These are phyloP conservation scores for Macquaria australasica DNA, from an alignment of 2,113 vertebrate genomes.

Conservation along the genomic window DNA sequence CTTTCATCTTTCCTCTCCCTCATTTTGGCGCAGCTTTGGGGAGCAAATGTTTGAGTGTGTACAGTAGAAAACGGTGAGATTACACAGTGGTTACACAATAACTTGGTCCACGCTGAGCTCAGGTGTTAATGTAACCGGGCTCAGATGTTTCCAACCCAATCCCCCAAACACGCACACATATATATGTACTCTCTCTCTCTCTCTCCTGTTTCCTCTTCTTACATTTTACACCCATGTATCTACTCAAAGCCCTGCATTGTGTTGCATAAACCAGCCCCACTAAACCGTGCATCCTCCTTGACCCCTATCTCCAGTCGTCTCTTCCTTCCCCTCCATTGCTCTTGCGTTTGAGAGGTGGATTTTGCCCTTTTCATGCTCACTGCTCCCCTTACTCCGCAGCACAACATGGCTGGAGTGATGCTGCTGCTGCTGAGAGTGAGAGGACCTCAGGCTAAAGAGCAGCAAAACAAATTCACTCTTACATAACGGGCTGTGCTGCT, in stretches of 20 bases:
- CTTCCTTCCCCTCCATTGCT: conserved; percentile 35
- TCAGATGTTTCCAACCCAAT: conserved; percentile 37
- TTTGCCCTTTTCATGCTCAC: conserved; percentile 72
- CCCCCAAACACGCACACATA: background rate
- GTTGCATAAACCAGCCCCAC: conserved; percentile 39
- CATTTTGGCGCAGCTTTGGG: background rate
- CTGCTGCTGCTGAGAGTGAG: conserved; percentile 52
- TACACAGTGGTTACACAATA: conserved; percentile 42
- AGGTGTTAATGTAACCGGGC: conserved; percentile 40
- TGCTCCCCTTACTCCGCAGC: conserved; percentile 42
- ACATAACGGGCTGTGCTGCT: conserved; percentile 65
- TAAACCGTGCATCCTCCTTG: background rate
- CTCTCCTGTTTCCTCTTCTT: conserved; percentile 2
- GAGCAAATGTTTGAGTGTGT: background rate
- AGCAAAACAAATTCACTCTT: conserved; percentile 76
- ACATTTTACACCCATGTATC: background rate
- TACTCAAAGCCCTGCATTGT: background rate
- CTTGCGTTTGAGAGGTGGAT: conserved; percentile 16
- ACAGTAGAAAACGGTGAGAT: conserved; percentile 24
- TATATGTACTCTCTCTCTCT: background rate
- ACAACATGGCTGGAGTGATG: conserved; percentile 58
- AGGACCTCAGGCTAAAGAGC: conserved; percentile 70
- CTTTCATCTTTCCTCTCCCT: background rate
- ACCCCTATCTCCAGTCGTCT: conserved; percentile 28
- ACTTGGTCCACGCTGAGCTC: conserved; percentile 33